Conservation (phyloP, 2,797 vertebrate species). For the Clarias fuscus region DNA sequence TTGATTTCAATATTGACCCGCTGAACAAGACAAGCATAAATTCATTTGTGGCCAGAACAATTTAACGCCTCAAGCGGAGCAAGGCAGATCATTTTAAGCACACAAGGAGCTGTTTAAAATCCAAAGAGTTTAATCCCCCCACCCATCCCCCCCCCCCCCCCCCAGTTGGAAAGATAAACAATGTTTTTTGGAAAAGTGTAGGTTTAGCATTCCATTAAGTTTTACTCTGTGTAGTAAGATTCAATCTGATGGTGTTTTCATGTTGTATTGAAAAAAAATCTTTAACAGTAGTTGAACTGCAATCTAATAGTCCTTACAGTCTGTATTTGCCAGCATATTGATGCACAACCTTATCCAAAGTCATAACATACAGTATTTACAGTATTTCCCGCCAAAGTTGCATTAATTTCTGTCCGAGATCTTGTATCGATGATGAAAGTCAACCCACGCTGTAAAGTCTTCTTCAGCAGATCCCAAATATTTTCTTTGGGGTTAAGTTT, state of each 20-base stretch:
- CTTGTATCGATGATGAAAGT: too few relatives aligned
- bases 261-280: background rate
- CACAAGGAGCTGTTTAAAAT: background rate
- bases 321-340: too few relatives aligned
- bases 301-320: too few relatives aligned
- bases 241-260: background rate
- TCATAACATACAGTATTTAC: too few relatives aligned
- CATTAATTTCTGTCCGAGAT: too few relatives aligned
- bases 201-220: background rate
- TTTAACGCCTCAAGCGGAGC: background rate
- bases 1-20: slow-evolving; percentile 1
- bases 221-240: background rate
- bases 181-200: background rate
- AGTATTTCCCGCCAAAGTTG: too few relatives aligned
- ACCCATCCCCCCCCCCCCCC: too few relatives aligned
- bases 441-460: too few relatives aligned
- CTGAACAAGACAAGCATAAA: slow-evolving; percentile 3
- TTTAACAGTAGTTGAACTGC: background rate
- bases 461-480: too few relatives aligned
- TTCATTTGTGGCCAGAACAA: background rate
- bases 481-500: too few relatives aligned
- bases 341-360: too few relatives aligned
- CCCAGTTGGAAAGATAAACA: background rate
- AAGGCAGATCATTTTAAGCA: background rate
- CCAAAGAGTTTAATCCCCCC: background rate